Evolutionary conservation across 2,113 vertebrate species (phyloP).

Genomic region (Ophiodon elongatus): DNA sequence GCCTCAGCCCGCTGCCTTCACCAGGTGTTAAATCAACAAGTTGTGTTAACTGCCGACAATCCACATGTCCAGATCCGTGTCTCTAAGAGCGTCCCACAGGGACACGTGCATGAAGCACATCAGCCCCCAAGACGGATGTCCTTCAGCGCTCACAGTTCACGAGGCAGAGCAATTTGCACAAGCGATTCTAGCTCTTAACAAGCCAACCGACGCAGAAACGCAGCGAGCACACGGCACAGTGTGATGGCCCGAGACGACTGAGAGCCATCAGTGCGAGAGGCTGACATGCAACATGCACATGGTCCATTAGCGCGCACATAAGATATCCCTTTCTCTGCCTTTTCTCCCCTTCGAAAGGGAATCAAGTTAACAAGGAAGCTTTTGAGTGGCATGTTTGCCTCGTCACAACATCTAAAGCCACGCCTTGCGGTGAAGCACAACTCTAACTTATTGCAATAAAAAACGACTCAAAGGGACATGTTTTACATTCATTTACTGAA

Average conservation of each 20-base stretch:
- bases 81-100: slow-evolving; percentile 31
- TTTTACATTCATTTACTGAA: background rate
- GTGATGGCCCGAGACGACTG: slow-evolving; percentile 31
- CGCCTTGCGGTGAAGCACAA: background rate
- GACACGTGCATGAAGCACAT: slow-evolving; percentile 15
- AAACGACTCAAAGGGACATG: background rate
- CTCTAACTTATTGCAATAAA: background rate
- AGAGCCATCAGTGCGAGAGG: slow-evolving; percentile 13
- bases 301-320: slow-evolving; percentile 16
- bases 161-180: slow-evolving; percentile 31
- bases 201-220: slow-evolving; percentile 7
- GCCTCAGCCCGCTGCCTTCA: background rate
- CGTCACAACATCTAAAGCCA: background rate
- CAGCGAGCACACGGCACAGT: background rate
- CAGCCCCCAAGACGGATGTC: slow-evolving; percentile 22
- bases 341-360: slow-evolving; percentile 28
- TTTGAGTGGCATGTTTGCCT: slow-evolving; percentile 11
- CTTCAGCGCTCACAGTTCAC: slow-evolving; percentile 18
- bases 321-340: slow-evolving; percentile 1
- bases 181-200: slow-evolving; percentile 12
- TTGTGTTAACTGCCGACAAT: slow-evolving; percentile 15
- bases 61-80: slow-evolving; percentile 6
- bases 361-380: slow-evolving; percentile 47
- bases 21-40: slow-evolving; percentile 40
- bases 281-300: slow-evolving; percentile 31